phyloP scores from a whole-genome alignment of 2,113 vertebrate species.

The Aythya baeri region DNA sequence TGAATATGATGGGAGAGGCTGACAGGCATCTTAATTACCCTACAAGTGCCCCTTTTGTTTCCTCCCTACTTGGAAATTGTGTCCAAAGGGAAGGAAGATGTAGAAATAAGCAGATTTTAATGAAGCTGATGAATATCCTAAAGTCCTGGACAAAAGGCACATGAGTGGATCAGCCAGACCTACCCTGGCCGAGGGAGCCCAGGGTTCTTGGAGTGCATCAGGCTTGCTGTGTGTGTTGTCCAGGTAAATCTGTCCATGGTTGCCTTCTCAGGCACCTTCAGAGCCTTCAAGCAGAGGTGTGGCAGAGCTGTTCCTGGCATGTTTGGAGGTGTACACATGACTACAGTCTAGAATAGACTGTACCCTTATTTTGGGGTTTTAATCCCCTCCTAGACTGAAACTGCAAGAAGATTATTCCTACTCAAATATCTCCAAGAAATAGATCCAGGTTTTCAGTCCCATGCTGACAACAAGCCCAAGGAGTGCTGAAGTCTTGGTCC shows the following conservation, averaged over 20 bases:
- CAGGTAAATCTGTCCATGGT: not conserved
- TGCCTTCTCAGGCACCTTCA: not conserved
- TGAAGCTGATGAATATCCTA: not conserved
- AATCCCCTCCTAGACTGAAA: not conserved
- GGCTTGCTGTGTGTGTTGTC: not conserved
- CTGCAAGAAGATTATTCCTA: not conserved
- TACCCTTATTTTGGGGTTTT: not conserved
- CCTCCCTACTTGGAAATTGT: not conserved
- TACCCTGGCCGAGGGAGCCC: not conserved
- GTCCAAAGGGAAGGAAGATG: not conserved
- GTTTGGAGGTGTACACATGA: not conserved
- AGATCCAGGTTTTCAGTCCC: not conserved
- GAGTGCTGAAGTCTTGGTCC: accelerated
- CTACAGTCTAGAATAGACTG: not conserved
- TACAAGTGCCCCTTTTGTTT: not conserved
- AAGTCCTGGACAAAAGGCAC: not conserved
- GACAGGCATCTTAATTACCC: not conserved
- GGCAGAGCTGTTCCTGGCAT: not conserved
- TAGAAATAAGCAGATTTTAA: not conserved
- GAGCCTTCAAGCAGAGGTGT: accelerated
- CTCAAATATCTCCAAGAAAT: not conserved
- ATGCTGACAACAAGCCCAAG: not conserved
- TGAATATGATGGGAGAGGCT: not conserved
- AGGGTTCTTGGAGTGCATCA: not conserved
- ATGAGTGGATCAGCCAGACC: accelerated